A percentile compares a stretch with the other conserved stretches of the same genome.
Evolutionary conservation across 2,797 vertebrate species (phyloP).

Genomic region (Lithobates pipiens): DNA sequence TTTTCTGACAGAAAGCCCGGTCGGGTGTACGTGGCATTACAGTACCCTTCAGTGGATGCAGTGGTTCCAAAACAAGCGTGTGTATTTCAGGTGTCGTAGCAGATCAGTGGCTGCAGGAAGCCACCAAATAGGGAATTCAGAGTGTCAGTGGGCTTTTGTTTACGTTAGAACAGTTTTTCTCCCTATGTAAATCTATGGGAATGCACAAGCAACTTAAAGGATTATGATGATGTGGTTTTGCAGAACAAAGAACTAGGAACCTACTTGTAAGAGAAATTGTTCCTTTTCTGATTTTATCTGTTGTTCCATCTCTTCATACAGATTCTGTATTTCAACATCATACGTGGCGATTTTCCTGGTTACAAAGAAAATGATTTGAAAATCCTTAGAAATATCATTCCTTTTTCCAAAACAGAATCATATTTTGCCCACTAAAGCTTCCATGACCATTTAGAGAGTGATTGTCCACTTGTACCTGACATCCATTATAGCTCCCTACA

Average conservation of each 20-base stretch:
- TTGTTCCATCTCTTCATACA: constrained; percentile 96
- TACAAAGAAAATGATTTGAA: constrained; percentile 33
- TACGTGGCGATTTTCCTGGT: constrained; percentile 88
- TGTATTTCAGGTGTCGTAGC: too few relatives aligned
- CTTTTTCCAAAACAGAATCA: background rate
- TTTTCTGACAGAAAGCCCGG: too few relatives aligned
- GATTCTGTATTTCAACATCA: constrained; percentile 87
- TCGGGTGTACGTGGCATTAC: too few relatives aligned
- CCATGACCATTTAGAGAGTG: background rate
- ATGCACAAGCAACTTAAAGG: too few relatives aligned
- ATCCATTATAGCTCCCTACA: background rate
- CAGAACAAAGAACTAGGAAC: constrained; percentile 34
- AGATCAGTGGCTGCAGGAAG: too few relatives aligned
- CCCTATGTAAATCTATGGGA: too few relatives aligned
- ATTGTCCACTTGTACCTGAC: too few relatives aligned
- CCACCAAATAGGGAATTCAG: too few relatives aligned
- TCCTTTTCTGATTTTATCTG: constrained; percentile 93
- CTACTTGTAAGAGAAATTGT: constrained; percentile 85
- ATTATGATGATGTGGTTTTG: background rate
- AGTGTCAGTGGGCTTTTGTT: too few relatives aligned
- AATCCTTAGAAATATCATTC: background rate
- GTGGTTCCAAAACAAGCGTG: too few relatives aligned
- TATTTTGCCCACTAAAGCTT: background rate
- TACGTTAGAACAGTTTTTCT: too few relatives aligned
- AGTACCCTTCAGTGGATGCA: too few relatives aligned